phyloP scores from a whole-genome alignment of 1,140 invertebrate genomes.

The Paraescarpia echinospica region DNA sequence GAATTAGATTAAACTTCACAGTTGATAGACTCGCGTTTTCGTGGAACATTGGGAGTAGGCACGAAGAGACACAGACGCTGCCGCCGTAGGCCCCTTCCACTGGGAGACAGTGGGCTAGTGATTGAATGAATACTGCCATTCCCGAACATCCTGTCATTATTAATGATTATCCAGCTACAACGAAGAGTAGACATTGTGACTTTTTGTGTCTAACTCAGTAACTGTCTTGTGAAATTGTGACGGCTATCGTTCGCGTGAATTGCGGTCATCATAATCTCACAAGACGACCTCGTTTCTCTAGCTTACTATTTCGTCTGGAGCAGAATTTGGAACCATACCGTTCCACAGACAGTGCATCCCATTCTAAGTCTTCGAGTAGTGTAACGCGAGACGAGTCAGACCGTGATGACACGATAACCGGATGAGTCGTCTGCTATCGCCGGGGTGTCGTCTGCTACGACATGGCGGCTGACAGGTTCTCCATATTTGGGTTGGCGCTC shows the following conservation, averaged over 20 bases:
- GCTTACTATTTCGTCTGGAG: neutral
- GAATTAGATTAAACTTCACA: neutral
- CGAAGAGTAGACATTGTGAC: too few species aligned
- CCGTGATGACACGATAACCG: neutral
- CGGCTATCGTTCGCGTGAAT: too few species aligned
- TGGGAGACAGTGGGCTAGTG: too few species aligned
- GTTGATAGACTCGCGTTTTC: neutral
- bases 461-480: neutral
- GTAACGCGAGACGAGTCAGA: neutral
- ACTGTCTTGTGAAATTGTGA: too few species aligned
- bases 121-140: too few species aligned
- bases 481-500: too few species aligned
- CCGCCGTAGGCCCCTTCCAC: too few species aligned
- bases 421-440: neutral
- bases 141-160: too few species aligned
- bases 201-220: too few species aligned
- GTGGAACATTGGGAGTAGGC: neutral
- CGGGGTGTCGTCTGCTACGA: neutral
- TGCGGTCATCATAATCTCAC: too few species aligned
- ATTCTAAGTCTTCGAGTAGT: neutral
- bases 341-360: neutral
- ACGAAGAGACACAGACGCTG: neutral
- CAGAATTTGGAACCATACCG: neutral
- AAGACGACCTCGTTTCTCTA: neutral
- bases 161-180: too few species aligned